Evolutionary conservation across 2,888 invertebrate genomes (phyloP).

Genomic region (Nemotelus pantherinus): DNA sequence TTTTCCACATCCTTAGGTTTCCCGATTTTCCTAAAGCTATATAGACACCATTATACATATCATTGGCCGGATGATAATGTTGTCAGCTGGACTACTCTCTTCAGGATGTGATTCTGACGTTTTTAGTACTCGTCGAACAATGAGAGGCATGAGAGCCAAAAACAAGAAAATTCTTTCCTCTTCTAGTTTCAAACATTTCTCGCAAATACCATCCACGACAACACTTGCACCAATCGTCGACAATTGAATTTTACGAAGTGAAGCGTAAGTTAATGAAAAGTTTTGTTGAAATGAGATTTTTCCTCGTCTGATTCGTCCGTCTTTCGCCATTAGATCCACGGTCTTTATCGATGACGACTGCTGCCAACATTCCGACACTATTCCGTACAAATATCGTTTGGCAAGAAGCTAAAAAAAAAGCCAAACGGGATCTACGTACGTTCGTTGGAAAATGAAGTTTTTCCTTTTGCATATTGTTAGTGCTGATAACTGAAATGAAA

Average conservation of each 20-base stretch:
- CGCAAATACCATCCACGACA: background rate
- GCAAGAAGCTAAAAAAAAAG: background rate
- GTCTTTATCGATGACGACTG: background rate
- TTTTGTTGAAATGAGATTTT: slow-evolving; percentile 38
- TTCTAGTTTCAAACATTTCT: background rate
- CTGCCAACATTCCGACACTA: background rate
- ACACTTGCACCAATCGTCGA: slow-evolving; percentile 16
- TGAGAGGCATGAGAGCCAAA: background rate
- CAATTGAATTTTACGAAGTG: slow-evolving; percentile 44
- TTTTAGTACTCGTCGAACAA: background rate
- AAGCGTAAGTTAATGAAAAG: slow-evolving; percentile 44
- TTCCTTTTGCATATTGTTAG: background rate
- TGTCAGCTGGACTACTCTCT: background rate
- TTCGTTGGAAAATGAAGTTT: background rate
- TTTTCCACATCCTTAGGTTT: too few species aligned
- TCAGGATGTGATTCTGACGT: background rate
- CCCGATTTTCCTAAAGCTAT: too few species aligned
- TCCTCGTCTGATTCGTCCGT: background rate
- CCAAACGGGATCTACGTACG: background rate
- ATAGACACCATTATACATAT: too few species aligned
- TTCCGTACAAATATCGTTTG: background rate
- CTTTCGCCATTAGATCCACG: too few species aligned
- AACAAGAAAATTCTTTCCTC: background rate
- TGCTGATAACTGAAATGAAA: background rate
- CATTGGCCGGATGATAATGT: background rate